Conservation (phyloP, 1,140 invertebrate species). For the Hestina assimilis region DNA sequence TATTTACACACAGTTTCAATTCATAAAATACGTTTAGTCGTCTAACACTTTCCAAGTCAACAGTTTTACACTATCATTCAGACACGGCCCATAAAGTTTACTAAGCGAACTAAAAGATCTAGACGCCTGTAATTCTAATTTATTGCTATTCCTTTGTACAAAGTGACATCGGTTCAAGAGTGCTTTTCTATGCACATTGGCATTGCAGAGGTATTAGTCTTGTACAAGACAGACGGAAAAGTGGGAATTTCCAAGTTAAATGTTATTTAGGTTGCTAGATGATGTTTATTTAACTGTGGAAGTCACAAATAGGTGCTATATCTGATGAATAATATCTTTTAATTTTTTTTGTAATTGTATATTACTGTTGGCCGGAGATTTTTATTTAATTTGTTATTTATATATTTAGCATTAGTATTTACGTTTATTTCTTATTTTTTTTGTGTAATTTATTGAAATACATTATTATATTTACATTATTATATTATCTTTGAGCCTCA, state of each 20-base stretch:
- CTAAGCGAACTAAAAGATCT: constrained; percentile 7
- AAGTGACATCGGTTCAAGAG: neutral
- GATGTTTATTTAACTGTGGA: neutral
- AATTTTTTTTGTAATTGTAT: no score
- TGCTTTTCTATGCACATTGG: neutral
- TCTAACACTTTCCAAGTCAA: neutral
- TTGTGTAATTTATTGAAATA: no score
- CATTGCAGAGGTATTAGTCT: neutral
- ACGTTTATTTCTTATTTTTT: no score
- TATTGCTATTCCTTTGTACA: constrained; percentile 13
- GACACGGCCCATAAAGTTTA: constrained; percentile 5
- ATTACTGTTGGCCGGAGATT: no score
- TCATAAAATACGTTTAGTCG: neutral
- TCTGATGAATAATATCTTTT: no score
- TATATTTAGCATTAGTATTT: no score
- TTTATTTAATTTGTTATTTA: no score
- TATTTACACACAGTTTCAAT: no score
- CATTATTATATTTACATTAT: no score
- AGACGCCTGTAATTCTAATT: constrained; percentile 14
- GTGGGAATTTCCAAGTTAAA: neutral
- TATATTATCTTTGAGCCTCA: no score
- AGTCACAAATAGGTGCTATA: no score
- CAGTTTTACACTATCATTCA: constrained; percentile 2
- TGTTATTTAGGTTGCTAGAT: neutral
- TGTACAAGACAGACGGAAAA: neutral